phyloP scores from a whole-genome alignment of 2,113 vertebrate species.

The Aphelocoma coerulescens region DNA sequence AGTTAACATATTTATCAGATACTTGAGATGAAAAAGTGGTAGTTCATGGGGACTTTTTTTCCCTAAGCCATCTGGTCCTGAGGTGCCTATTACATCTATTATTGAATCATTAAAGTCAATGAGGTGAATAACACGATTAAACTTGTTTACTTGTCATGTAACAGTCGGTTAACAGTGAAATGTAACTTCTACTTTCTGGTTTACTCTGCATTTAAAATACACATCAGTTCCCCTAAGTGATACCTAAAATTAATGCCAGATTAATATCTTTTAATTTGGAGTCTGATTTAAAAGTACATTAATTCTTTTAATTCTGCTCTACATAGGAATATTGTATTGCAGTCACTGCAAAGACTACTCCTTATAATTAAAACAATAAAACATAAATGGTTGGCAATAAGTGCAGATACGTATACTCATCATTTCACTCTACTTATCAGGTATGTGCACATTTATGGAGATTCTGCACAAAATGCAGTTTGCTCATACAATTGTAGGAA shows the following conservation, averaged over 20 bases:
- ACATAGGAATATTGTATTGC: not conserved
- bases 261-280: constrained; percentile 56
- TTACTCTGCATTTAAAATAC: not conserved
- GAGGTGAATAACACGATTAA: constrained; percentile 80
- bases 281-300: constrained; percentile 38
- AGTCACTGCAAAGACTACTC: not conserved
- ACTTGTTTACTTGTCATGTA: constrained; percentile 78
- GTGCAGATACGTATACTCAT: not conserved
- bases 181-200: constrained; percentile 56
- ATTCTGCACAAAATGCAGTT: not conserved
- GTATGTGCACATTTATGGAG: not conserved
- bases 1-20: constrained; percentile 76
- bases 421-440: constrained; percentile 23
- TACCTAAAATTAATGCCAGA: constrained; percentile 39
- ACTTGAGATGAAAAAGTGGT: constrained; percentile 73
- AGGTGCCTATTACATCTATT: constrained; percentile 78
- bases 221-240: not conserved
- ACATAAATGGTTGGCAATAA: constrained; percentile 30
- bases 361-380: constrained; percentile 72
- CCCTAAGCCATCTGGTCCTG: constrained; percentile 75
- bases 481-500: not conserved
- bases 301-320: constrained; percentile 18
- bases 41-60: constrained; percentile 61
- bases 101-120: constrained; percentile 82
- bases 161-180: constrained; percentile 72